phyloP scores from a whole-genome alignment of 2,113 vertebrate species.

The Furnarius figulus region DNA sequence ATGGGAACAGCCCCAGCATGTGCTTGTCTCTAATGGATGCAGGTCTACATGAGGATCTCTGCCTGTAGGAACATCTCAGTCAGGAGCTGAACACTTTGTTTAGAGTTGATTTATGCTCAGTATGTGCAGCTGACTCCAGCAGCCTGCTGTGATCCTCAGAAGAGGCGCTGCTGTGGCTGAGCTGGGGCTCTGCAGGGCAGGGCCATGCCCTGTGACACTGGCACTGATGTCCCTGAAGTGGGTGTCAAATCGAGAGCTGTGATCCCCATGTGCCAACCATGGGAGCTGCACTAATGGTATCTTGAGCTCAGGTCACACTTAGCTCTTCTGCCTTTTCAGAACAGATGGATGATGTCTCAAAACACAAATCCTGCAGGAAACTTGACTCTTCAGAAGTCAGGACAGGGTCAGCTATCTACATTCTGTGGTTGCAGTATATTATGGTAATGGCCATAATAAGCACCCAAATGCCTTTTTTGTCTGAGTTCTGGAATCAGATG shows the following conservation, averaged over 20 bases:
- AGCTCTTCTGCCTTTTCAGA: not conserved
- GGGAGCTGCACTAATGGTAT: not conserved
- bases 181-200: not conserved
- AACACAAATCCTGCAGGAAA: not conserved
- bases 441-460: not conserved
- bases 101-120: not conserved
- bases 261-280: not conserved
- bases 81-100: not conserved
- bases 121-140: not conserved
- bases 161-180: not conserved
- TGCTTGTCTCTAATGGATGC: not conserved
- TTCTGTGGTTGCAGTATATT: not conserved
- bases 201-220: not conserved
- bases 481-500: not conserved
- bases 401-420: not conserved
- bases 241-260: not conserved
- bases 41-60: not conserved
- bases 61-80: not conserved
- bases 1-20: accelerated
- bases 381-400: not conserved
- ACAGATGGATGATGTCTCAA: not conserved
- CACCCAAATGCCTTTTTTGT: not conserved
- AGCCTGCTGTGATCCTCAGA: not conserved
- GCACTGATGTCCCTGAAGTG: not conserved
- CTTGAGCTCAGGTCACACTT: not conserved